These are phyloP conservation scores for Bos indicus DNA, from an alignment of 2,113 vertebrate species.

Conservation along the genomic window DNA sequence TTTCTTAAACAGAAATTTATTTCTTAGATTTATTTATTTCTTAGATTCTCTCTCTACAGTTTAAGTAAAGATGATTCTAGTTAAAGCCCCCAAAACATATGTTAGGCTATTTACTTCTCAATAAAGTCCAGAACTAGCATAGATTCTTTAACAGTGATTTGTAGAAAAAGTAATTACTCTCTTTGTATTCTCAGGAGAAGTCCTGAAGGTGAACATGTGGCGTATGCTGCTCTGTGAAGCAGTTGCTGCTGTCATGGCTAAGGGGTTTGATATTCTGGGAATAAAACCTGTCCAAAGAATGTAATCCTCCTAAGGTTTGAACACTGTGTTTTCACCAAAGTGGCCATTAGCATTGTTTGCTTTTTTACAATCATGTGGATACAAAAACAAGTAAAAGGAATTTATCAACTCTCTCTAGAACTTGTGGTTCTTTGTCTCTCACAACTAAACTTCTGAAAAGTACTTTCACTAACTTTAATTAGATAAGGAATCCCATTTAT, in stretches of 20 bases:
- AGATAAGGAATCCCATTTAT: background rate
- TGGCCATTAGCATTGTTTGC: constrained; percentile 15
- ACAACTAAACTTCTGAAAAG: background rate
- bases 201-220: constrained; percentile 96
- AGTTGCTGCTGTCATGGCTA: constrained; percentile 92
- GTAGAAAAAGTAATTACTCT: background rate
- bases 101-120: background rate
- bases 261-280: constrained; percentile 94
- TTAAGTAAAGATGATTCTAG: background rate
- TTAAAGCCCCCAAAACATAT: background rate
- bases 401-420: constrained; percentile 28
- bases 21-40: background rate
- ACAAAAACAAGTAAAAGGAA: constrained; percentile 58
- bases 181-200: constrained; percentile 83
- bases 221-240: constrained; percentile 95
- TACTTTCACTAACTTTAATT: background rate
- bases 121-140: background rate
- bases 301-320: constrained; percentile 75
- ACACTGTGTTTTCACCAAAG: constrained; percentile 69
- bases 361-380: constrained; percentile 56
- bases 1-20: background rate
- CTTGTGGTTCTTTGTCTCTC: constrained; percentile 19
- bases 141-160: background rate
- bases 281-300: constrained; percentile 94
- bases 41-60: background rate